These are phyloP conservation scores for Dryobates pubescens DNA, from an alignment of 2,797 vertebrate genomes.

Conservation along the genomic window DNA sequence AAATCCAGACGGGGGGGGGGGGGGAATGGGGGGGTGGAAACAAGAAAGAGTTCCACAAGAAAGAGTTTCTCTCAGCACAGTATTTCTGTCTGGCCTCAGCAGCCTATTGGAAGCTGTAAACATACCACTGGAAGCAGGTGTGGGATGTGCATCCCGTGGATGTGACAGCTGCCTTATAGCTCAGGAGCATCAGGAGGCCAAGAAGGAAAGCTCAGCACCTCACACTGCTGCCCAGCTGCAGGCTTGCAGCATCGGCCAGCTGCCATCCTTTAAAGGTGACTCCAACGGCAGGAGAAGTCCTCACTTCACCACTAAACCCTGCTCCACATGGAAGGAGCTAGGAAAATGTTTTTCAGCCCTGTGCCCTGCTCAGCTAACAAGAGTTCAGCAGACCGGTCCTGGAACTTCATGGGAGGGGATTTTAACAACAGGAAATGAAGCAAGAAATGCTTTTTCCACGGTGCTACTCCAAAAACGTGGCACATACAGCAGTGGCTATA, in stretches of 20 bases:
- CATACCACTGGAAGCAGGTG: not conserved
- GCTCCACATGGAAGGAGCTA: not conserved
- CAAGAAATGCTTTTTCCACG: not conserved
- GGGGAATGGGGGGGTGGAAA: not conserved
- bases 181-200: not conserved
- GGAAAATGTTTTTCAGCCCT: not conserved
- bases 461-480: not conserved
- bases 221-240: fast-evolving
- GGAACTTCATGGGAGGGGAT: not conserved
- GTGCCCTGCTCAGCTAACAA: not conserved
- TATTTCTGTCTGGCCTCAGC: not conserved
- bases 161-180: not conserved
- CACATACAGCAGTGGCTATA: not conserved
- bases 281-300: not conserved
- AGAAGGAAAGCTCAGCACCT: not conserved
- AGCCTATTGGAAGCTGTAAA: fast-evolving
- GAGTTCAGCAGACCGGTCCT: not conserved
- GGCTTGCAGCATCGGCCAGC: not conserved
- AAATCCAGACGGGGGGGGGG: fast-evolving
- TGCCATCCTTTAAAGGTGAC: not conserved
- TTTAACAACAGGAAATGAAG: not conserved
- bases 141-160: not conserved
- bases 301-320: not conserved
- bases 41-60: too few species aligned
- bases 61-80: not conserved